These are phyloP conservation scores for Diadumene lineata DNA, from an alignment of 92 coral and sea anemone species.

Conservation along the genomic window DNA sequence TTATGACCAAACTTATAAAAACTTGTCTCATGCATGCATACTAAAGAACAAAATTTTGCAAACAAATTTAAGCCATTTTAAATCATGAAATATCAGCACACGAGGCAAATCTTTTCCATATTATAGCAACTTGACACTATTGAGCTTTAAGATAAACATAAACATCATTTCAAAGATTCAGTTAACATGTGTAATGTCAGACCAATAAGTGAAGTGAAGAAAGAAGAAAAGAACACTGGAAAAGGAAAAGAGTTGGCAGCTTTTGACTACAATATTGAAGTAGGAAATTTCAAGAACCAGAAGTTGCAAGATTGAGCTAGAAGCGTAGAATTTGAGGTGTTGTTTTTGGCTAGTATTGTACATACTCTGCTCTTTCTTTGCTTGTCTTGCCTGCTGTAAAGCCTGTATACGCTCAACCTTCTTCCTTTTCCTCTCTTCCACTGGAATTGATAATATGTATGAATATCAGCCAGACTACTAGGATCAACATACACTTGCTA, in stretches of 20 bases:
- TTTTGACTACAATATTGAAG: neutral
- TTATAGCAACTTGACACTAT: no score
- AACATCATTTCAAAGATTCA: neutral
- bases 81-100: no score
- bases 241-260: conserved; percentile 2
- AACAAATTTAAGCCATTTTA: no score
- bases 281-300: neutral
- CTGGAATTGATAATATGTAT: conserved; percentile 30
- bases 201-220: neutral
- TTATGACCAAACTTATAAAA: no score
- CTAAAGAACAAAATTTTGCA: no score
- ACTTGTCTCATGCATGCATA: no score
- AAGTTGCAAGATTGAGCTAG: no score
- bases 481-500: no score
- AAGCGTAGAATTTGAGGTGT: no score
- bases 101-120: no score
- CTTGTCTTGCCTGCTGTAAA: conserved; percentile 66
- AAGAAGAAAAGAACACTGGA: conserved; percentile 1
- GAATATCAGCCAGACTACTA: neutral
- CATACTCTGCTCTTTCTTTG: conserved; percentile 74
- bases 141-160: neutral
- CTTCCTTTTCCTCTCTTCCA: conserved; percentile 67
- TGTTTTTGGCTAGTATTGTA: neutral
- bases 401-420: conserved; percentile 74
- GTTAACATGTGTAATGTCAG: no score